These are phyloP conservation scores for Coilia nasus DNA, from an alignment of 2,797 vertebrate genomes.

Conservation along the genomic window DNA sequence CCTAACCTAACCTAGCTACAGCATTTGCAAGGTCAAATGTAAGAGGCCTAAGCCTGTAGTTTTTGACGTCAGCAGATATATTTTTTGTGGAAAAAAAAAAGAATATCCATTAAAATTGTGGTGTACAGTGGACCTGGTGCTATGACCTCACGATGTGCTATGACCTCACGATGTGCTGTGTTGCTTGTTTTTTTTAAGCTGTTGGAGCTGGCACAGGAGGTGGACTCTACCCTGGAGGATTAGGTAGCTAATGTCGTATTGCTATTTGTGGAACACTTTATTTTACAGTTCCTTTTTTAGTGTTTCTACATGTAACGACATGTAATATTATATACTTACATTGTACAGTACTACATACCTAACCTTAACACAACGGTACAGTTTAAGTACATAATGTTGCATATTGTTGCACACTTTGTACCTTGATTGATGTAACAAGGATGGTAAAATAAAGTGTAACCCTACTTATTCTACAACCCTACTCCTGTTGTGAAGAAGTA, in stretches of 20 bases:
- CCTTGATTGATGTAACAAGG: no score
- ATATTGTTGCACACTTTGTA: no score
- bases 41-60: not conserved
- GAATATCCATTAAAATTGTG: not conserved
- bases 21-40: not conserved
- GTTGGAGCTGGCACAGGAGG: conserved; percentile 2
- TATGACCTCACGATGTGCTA: no score
- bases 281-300: no score
- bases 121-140: not conserved
- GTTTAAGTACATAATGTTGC: no score
- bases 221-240: not conserved
- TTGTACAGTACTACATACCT: no score
- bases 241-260: not conserved
- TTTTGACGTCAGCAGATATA: not conserved
- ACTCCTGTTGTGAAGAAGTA: not conserved
- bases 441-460: no score
- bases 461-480: not conserved
- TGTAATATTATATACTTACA: no score
- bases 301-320: no score
- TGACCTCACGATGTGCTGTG: not conserved
- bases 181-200: not conserved
- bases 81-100: not conserved
- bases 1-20: not conserved
- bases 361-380: no score
- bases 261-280: not conserved